Conservation (phyloP, 35 echinoderm and acorn worm genomes). For the Diadema setosum region DNA sequence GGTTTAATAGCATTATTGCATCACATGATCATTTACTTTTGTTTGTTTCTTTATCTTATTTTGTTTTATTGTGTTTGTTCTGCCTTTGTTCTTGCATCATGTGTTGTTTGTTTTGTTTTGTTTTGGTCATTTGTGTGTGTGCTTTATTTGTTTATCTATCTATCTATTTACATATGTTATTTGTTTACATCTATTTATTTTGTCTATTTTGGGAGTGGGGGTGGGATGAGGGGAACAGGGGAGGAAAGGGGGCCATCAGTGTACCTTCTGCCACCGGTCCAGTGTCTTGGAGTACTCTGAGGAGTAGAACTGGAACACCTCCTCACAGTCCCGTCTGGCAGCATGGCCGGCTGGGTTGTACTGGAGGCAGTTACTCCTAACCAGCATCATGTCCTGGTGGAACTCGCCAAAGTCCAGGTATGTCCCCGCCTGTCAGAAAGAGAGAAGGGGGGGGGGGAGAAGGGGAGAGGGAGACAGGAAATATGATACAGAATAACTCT, state of each 20-base stretch:
- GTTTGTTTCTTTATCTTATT: too few relatives aligned
- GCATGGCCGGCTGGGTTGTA: constrained; percentile 87
- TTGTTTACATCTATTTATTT: background rate
- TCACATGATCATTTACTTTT: too few relatives aligned
- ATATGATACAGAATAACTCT: too few relatives aligned
- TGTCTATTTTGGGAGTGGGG: background rate
- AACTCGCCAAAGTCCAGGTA: constrained; percentile 79
- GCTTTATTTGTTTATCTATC: background rate
- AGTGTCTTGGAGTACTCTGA: constrained; percentile 76
- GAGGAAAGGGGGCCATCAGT: background rate
- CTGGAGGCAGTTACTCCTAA: constrained; percentile 66
- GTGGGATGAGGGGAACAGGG: too few relatives aligned
- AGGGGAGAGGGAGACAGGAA: too few relatives aligned
- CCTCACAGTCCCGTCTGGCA: constrained; percentile 81
- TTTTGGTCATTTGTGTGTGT: background rate
- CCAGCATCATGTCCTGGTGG: constrained; percentile 87
- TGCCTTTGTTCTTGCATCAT: background rate
- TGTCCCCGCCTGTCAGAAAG: constrained; percentile 52
- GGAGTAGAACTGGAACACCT: constrained; percentile 95
- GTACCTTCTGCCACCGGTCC: constrained; percentile 94
- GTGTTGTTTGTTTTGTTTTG: background rate
- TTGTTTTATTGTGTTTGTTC: background rate
- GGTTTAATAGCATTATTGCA: too few relatives aligned
- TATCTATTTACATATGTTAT: background rate
- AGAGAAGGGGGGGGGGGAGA: background rate